Evolutionary conservation across 2,113 vertebrate species (phyloP).

Genomic region (human (Homo sapiens)): DNA sequence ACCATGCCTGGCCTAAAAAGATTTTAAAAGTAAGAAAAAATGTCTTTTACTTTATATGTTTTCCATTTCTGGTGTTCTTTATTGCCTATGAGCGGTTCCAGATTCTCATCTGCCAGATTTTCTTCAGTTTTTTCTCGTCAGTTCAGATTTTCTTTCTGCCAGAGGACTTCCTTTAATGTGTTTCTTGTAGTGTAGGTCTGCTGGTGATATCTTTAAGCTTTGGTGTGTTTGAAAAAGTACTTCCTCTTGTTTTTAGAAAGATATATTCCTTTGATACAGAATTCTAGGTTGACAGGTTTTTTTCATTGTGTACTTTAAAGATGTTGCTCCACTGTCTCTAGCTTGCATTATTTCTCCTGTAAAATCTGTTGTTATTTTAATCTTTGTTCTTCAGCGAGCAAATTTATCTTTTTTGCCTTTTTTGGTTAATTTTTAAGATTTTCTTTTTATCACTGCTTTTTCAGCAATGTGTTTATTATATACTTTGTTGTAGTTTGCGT

Average conservation of each 20-base stretch:
- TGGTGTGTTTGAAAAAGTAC: background rate
- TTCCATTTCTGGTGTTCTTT: background rate
- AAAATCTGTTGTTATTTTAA: constrained; percentile 3
- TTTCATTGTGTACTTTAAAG: background rate
- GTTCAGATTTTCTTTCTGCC: background rate
- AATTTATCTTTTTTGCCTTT: background rate
- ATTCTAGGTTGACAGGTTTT: background rate
- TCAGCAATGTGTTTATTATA: background rate
- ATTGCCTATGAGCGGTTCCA: background rate
- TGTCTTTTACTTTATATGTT: background rate
- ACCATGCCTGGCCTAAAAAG: too few species aligned
- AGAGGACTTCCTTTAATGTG: background rate
- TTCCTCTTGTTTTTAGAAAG: background rate
- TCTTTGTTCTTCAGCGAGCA: background rate
- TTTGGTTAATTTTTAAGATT: background rate
- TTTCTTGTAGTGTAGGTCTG: background rate
- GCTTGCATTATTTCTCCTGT: background rate
- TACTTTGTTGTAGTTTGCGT: background rate
- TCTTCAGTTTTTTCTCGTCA: too few species aligned
- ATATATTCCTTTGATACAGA: background rate
- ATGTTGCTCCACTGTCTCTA: background rate
- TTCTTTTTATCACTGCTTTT: background rate
- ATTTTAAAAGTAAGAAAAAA: background rate
- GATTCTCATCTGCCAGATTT: background rate
- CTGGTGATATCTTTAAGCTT: background rate